These are phyloP conservation scores for Glareola pratincola DNA, from an alignment of 2,113 vertebrate species.

Conservation along the genomic window DNA sequence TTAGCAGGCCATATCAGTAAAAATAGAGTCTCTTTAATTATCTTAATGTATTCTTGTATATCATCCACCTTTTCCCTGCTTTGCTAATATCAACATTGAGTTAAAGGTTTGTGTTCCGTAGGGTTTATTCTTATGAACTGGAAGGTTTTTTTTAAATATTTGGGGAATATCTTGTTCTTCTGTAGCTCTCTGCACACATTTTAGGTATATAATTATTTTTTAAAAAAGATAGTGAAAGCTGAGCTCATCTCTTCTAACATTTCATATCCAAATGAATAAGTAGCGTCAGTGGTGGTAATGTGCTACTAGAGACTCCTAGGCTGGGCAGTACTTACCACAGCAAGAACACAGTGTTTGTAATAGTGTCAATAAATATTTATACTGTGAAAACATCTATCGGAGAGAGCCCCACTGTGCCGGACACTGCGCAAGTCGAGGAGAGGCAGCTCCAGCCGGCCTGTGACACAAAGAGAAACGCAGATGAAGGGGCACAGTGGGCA, in stretches of 20 bases:
- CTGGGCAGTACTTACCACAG: not conserved
- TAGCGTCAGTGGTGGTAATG: fast-evolving
- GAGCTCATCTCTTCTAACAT: not conserved
- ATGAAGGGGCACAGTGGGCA: not conserved
- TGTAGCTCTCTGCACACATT: not conserved
- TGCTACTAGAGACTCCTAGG: not conserved
- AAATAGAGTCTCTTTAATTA: not conserved
- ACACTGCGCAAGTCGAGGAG: fast-evolving
- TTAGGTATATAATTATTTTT: not conserved
- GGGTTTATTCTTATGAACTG: not conserved
- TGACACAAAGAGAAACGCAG: not conserved
- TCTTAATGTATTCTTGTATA: not conserved
- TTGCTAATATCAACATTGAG: not conserved
- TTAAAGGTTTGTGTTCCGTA: not conserved
- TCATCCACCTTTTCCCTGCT: not conserved
- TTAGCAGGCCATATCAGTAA: not conserved
- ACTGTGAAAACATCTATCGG: not conserved
- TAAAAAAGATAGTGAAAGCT: not conserved
- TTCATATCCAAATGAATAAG: fast-evolving
- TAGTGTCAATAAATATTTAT: not conserved
- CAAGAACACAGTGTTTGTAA: not conserved
- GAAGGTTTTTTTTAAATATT: not conserved
- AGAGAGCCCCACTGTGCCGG: not conserved
- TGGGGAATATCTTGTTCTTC: not conserved
- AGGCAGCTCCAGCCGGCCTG: not conserved